These are phyloP conservation scores for Mamestra configurata DNA, from an alignment of 1,140 invertebrate species.

Conservation along the genomic window DNA sequence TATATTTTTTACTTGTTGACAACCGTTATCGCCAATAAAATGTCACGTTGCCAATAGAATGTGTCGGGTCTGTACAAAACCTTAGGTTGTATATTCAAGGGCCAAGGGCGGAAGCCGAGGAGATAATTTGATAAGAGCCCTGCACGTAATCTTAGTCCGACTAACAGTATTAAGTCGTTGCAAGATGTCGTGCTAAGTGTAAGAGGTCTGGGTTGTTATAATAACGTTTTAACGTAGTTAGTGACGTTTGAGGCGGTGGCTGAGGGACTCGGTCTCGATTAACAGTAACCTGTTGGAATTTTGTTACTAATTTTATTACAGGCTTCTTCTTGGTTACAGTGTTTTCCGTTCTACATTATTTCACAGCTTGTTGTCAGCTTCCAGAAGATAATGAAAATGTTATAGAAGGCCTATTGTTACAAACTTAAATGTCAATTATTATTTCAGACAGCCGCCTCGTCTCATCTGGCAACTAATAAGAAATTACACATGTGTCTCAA, in stretches of 20 bases:
- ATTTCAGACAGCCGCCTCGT: not conserved
- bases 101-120: conserved; percentile 14
- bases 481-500: not conserved
- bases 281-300: conserved; percentile 10
- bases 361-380: too few species aligned
- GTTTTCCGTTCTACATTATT: not conserved
- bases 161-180: conserved; percentile 18
- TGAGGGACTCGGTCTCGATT: conserved; percentile 8
- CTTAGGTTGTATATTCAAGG: conserved; percentile 53
- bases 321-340: not conserved
- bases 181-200: conserved; percentile 17
- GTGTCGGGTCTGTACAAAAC: too few species aligned
- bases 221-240: conserved; percentile 38
- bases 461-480: not conserved
- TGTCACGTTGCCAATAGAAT: too few species aligned
- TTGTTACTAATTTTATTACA: not conserved
- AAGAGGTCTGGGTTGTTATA: conserved; percentile 35
- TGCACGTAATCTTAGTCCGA: conserved; percentile 29
- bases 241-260: not conserved
- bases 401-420: too few species aligned
- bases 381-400: too few species aligned
- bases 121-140: conserved; percentile 57
- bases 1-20: too few species aligned
- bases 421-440: not conserved
- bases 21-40: too few species aligned